Percentiles rank a stretch among this genome's conserved stretches.
These are phyloP conservation scores for Nycteola revayana DNA, from an alignment of 2,888 invertebrate species.

Conservation along the genomic window DNA sequence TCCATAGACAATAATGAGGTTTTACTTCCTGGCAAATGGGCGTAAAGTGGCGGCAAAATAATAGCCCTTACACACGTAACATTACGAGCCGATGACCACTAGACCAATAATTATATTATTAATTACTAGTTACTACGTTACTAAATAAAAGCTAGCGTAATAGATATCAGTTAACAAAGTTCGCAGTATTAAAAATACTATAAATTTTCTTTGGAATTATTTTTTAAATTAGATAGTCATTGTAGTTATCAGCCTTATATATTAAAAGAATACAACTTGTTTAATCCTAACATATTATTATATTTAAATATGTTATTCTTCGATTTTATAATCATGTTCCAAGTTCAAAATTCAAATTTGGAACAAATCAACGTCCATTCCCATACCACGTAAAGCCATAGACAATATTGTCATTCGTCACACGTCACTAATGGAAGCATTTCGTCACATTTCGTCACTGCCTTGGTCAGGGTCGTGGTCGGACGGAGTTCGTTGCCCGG, in stretches of 20 bases:
- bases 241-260: too few relatives aligned
- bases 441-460: conserved; percentile 20
- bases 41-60: conserved; percentile 15
- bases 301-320: too few relatives aligned
- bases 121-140: too few relatives aligned
- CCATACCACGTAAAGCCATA: conserved; percentile 20
- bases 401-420: conserved; percentile 21
- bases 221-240: too few relatives aligned
- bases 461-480: conserved; percentile 61
- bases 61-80: conserved; percentile 12
- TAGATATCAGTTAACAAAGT: too few relatives aligned
- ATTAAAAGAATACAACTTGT: too few relatives aligned
- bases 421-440: conserved; percentile 30
- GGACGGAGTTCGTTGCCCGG: conserved; percentile 61
- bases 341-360: too few relatives aligned
- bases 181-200: too few relatives aligned
- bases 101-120: conserved; percentile 2
- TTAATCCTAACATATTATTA: too few relatives aligned
- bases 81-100: conserved; percentile 5
- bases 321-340: too few relatives aligned
- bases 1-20: conserved; percentile 13
- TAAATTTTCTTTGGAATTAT: too few relatives aligned
- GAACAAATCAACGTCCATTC: not conserved
- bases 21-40: conserved; percentile 5
- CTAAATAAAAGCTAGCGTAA: too few relatives aligned